Evolutionary conservation across 2,888 invertebrate species (phyloP).

Genomic region (Papilio gigon): DNA sequence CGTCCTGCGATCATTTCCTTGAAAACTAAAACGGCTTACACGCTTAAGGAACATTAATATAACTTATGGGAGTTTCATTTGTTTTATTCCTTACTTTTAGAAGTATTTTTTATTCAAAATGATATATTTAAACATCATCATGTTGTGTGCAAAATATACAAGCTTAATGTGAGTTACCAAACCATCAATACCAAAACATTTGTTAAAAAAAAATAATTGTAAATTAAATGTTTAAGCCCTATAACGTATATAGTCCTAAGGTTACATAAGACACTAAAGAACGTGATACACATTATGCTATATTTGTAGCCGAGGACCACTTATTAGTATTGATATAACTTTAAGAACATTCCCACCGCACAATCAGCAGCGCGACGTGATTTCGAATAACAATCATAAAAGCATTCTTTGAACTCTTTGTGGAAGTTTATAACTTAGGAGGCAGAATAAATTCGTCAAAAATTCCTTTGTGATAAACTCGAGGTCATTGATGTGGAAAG

Average conservation of each 20-base stretch:
- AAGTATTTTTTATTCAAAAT: not conserved
- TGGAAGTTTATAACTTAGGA: constrained; percentile 37
- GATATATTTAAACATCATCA: too few relatives aligned
- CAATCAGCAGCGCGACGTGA: constrained; percentile 24
- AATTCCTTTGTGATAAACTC: constrained; percentile 34
- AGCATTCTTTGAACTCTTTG: constrained; percentile 35
- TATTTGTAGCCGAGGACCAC: not conserved
- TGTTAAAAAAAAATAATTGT: too few relatives aligned
- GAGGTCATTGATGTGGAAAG: constrained; percentile 26
- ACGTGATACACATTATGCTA: too few relatives aligned
- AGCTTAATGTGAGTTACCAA: not conserved
- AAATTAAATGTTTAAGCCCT: too few relatives aligned
- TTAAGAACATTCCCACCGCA: constrained; percentile 17
- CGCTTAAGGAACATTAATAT: constrained; percentile 5
- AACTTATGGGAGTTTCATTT: not conserved
- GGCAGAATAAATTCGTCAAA: constrained; percentile 25
- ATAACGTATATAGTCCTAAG: too few relatives aligned
- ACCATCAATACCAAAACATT: too few relatives aligned
- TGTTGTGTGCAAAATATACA: too few relatives aligned
- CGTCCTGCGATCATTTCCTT: constrained; percentile 4
- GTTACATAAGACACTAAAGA: too few relatives aligned
- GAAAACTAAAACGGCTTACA: constrained; percentile 13
- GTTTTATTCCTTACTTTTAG: not conserved
- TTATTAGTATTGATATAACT: not conserved
- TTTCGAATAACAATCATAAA: constrained; percentile 34